Evolutionary conservation across 2,113 vertebrate genomes (phyloP), one percentile per base, ranked within the genome.

Genomic region (Psittacus erithacus): DNA sequence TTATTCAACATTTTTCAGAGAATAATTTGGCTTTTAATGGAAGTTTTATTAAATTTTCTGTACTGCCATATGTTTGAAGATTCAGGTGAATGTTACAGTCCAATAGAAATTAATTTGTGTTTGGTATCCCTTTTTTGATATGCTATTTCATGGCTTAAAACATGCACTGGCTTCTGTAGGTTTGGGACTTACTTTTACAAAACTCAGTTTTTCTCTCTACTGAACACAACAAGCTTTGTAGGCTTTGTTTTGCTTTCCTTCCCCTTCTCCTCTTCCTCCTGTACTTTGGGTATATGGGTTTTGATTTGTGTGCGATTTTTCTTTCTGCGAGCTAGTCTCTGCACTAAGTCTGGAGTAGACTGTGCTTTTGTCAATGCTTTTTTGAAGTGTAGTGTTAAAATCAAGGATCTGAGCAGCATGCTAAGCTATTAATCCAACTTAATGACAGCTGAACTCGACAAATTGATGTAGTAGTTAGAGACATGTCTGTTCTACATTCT

Each of bases 171-270:
- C 28, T 88, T 93, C 63, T 59, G 53, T 80, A 77, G 49, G 31
- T 65, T 70, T 90, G 46, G 83, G 76, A 43, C 23, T 76, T 82
- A 8, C 46, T 93, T 88, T 82, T 89, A 47, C 55, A 81, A 64
- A 95, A 68, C 44, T 60, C 78, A 52, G 10, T 69, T 96, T 95
- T 53, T 81, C 53, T 41, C 71, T 94, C 82, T 90, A 46, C 49
- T 86, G 88, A 93, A 46, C 46, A 86, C 65, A 49, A 74, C 20
- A n/a, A 63, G 46, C 33, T 88, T 79, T 79, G 52, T 88, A 28
- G 31, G 47, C 38, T 93, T 88, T 77, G 11, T 88, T 88, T 90
- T 95, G 50, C 71, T 63, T 92, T 88, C 82, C 41, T 94, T 94
- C 70, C 64, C 33, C n/a, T 90, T 73, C 25, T 64, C 23, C 67